Evolutionary conservation across 2,113 vertebrate genomes (phyloP).

Genomic region (Amia ocellicauda): DNA sequence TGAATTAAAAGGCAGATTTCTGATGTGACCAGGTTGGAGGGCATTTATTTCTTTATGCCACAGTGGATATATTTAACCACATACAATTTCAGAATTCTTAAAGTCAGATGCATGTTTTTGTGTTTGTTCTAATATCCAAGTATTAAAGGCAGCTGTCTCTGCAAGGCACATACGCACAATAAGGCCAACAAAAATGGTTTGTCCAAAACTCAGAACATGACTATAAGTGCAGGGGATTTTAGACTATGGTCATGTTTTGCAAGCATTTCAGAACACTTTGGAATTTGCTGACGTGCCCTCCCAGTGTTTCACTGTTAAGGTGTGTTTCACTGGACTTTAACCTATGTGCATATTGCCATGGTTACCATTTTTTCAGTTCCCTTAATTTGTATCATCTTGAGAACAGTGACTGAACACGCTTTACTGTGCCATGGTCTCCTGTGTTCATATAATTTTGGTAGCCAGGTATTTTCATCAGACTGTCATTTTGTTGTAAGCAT

Average conservation of each 20-base stretch:
- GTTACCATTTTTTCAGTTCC: conserved; percentile 53
- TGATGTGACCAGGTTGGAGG: too few relatives aligned
- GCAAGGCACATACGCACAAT: neutral
- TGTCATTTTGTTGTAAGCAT: conserved; percentile 29
- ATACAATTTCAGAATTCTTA: too few relatives aligned
- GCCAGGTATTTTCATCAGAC: conserved; percentile 23
- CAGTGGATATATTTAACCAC: too few relatives aligned
- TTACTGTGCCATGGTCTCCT: conserved; percentile 55
- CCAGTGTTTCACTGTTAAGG: conserved; percentile 64
- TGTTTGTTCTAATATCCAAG: too few relatives aligned
- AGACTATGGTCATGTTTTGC: conserved; percentile 20
- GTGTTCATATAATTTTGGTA: too few relatives aligned
- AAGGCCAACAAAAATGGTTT: neutral
- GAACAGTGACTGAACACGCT: conserved; percentile 30
- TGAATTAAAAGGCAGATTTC: neutral
- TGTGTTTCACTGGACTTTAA: conserved; percentile 70
- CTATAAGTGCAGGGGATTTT: neutral
- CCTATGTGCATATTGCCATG: conserved; percentile 55
- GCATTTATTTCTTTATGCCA: too few relatives aligned
- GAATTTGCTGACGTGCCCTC: conserved; percentile 25
- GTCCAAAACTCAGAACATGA: neutral
- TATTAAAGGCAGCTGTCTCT: too few relatives aligned
- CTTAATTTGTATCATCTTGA: conserved; percentile 64
- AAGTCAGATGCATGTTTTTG: too few relatives aligned
- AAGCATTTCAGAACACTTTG: neutral